Evolutionary conservation across 2,888 invertebrate genomes (phyloP).

Genomic region (Dendrolimus houi): DNA sequence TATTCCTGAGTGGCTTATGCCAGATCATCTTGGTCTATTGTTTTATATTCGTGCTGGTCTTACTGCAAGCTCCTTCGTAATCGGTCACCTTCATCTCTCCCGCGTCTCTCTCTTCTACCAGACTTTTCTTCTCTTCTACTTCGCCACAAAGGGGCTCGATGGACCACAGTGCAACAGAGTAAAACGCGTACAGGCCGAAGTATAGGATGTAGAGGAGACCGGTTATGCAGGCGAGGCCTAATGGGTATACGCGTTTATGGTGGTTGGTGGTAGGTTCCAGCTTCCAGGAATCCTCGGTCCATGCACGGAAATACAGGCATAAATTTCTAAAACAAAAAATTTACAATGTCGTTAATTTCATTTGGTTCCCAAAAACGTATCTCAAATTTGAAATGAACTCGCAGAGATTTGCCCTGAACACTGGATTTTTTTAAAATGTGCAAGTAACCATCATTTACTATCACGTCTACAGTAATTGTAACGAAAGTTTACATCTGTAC

Average conservation of each 20-base stretch:
- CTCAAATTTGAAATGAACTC: too few species aligned
- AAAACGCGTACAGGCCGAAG: slow-evolving; percentile 28
- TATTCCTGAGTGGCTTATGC: too few species aligned
- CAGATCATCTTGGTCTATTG: not conserved
- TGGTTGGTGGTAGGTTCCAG: slow-evolving; percentile 18
- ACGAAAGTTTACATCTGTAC: too few species aligned
- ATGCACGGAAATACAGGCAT: slow-evolving; percentile 44
- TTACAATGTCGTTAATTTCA: not conserved
- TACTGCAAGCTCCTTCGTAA: slow-evolving; percentile 32
- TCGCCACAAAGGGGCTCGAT: slow-evolving; percentile 42
- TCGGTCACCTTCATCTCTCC: slow-evolving; percentile 27
- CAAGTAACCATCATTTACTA: too few species aligned
- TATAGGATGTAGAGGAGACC: slow-evolving; percentile 40
- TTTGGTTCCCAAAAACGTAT: too few species aligned
- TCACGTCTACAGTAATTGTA: too few species aligned
- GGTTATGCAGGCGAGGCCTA: slow-evolving; percentile 31
- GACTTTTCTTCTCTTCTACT: slow-evolving; percentile 14
- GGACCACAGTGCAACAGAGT: slow-evolving; percentile 44
- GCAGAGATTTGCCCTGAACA: too few species aligned
- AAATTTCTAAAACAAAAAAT: slow-evolving; percentile 28
- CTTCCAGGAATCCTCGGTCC: slow-evolving; percentile 48
- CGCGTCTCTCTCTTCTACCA: not conserved
- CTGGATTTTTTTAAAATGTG: too few species aligned
- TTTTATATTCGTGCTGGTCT: slow-evolving; percentile 10
- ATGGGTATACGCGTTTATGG: slow-evolving; percentile 22